These are phyloP conservation scores for Zaprionus capensis DNA, from an alignment of 1,140 invertebrate genomes.

Conservation along the genomic window DNA sequence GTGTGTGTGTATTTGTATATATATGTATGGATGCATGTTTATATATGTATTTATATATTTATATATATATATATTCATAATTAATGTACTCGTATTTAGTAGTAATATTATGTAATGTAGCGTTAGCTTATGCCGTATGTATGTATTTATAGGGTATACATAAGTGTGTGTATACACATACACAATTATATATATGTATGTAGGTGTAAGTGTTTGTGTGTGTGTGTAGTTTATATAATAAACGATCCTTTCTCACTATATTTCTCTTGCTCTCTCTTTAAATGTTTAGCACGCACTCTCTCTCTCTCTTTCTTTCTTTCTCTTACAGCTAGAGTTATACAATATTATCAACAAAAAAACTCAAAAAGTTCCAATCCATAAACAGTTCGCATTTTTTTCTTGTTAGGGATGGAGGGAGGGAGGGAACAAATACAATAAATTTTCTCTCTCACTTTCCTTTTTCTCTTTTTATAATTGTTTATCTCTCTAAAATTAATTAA, in stretches of 20 bases:
- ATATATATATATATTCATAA: slow-evolving; percentile 36
- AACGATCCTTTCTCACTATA: slow-evolving; percentile 61
- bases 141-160: slow-evolving; percentile 60
- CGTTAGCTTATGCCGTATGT: slow-evolving; percentile 73
- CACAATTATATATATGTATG: slow-evolving; percentile 36
- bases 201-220: slow-evolving; percentile 58
- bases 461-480: slow-evolving; percentile 15
- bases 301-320: not conserved
- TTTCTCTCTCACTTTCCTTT: not conserved
- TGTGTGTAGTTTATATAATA: slow-evolving; percentile 77
- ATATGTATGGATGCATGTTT: slow-evolving; percentile 17
- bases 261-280: slow-evolving; percentile 29
- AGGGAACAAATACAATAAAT: slow-evolving; percentile 6
- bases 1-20: slow-evolving; percentile 24
- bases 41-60: slow-evolving; percentile 41
- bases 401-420: slow-evolving; percentile 3
- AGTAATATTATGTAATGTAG: slow-evolving; percentile 79
- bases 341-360: slow-evolving; percentile 71
- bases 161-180: slow-evolving; percentile 60
- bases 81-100: slow-evolving; percentile 60
- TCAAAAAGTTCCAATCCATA: slow-evolving; percentile 67
- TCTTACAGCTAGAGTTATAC: slow-evolving; percentile 65
- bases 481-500: slow-evolving; percentile 60
- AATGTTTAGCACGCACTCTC: slow-evolving; percentile 16
- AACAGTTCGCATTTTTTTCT: slow-evolving; percentile 32